Conservation (phyloP, 1,140 invertebrate genomes). For the Drosophila gunungcola region DNA sequence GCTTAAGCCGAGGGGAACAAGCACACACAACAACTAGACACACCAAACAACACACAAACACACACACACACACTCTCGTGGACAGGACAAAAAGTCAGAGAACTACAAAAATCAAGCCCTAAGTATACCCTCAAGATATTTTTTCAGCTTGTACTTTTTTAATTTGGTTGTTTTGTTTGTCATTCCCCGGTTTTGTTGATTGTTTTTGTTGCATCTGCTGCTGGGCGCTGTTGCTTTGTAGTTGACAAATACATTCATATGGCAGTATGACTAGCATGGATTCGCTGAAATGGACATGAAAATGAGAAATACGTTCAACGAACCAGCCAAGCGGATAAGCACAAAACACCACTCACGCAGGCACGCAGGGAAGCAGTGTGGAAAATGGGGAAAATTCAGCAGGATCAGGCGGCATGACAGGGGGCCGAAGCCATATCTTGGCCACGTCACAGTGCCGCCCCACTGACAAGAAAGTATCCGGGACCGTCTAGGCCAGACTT, state of each 20-base stretch:
- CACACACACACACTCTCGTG: slow-evolving; percentile 13
- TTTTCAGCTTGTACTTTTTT: slow-evolving; percentile 67
- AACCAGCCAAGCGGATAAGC: slow-evolving; percentile 72
- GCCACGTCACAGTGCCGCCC: neutral
- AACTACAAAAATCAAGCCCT: slow-evolving; percentile 76
- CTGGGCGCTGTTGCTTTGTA: slow-evolving; percentile 54
- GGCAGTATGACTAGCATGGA: slow-evolving; percentile 60
- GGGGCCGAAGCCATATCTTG: slow-evolving; percentile 5
- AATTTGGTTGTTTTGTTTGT: slow-evolving; percentile 77
- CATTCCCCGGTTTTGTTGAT: slow-evolving; percentile 62
- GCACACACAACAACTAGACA: neutral
- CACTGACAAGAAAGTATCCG: slow-evolving; percentile 55
- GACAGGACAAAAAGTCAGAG: slow-evolving; percentile 64
- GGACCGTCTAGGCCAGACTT: slow-evolving; percentile 28
- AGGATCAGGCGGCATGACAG: neutral
- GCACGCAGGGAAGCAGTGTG: slow-evolving; percentile 7
- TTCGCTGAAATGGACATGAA: slow-evolving; percentile 79
- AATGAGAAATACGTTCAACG: slow-evolving; percentile 81
- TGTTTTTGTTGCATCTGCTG: slow-evolving; percentile 28
- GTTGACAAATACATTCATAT: slow-evolving; percentile 76
- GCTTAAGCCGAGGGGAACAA: slow-evolving; percentile 56
- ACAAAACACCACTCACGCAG: slow-evolving; percentile 22
- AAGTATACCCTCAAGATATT: slow-evolving; percentile 79
- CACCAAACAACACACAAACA: slow-evolving; percentile 5
- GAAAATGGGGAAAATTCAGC: neutral